These are phyloP conservation scores for Caranx ignobilis DNA, from an alignment of 2,113 vertebrate genomes.

Conservation along the genomic window DNA sequence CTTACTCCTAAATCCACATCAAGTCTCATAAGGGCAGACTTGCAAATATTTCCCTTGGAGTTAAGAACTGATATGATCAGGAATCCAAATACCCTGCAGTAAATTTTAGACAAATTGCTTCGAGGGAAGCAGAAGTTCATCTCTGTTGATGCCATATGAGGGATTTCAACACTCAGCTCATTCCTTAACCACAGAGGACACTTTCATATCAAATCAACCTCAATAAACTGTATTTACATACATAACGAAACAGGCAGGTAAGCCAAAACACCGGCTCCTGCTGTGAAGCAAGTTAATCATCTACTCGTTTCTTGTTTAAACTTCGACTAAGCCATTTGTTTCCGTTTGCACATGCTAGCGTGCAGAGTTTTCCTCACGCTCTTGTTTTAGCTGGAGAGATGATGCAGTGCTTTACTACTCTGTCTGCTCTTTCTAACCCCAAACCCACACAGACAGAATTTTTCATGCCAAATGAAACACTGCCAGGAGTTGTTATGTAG, in stretches of 20 bases:
- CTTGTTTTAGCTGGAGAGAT: constrained; percentile 3
- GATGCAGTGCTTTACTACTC: constrained; percentile 30
- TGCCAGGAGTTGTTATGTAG: constrained; percentile 39
- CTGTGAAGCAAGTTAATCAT: constrained; percentile 20
- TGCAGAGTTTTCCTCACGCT: background rate
- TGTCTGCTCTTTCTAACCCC: constrained; percentile 50
- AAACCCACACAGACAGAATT: constrained; percentile 56
- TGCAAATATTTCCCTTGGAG: background rate
- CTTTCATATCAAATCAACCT: constrained; percentile 5
- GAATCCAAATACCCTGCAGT: background rate
- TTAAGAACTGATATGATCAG: background rate
- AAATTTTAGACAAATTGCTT: background rate
- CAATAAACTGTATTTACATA: constrained; percentile 28
- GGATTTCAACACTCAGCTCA: background rate
- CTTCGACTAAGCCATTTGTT: background rate
- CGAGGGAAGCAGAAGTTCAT: background rate
- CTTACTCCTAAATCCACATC: background rate
- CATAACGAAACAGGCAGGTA: too few relatives aligned
- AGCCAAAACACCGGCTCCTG: background rate
- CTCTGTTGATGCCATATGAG: constrained; percentile 3
- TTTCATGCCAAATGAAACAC: constrained; percentile 38
- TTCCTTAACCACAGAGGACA: background rate
- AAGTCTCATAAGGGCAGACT: background rate
- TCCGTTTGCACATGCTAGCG: background rate
- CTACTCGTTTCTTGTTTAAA: background rate